These are phyloP conservation scores for Pentalonia nigronervosa DNA, from an alignment of 1,140 invertebrate genomes.

Conservation along the genomic window DNA sequence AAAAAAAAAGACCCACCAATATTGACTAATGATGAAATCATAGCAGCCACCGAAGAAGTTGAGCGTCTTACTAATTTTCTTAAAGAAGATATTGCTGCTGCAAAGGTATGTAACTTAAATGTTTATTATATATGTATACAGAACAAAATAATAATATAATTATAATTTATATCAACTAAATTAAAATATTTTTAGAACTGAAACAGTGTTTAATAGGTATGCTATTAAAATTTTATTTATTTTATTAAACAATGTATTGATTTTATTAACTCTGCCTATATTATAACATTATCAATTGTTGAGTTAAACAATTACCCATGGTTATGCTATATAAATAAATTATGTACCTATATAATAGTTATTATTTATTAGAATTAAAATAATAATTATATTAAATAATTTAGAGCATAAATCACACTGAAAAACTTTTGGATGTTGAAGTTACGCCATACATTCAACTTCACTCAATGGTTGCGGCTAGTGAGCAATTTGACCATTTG, in stretches of 20 bases:
- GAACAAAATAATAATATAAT: slow-evolving; percentile 62
- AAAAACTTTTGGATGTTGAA: slow-evolving; percentile 86
- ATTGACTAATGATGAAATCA: slow-evolving; percentile 82
- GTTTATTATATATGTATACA: not conserved
- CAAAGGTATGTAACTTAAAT: slow-evolving; percentile 66
- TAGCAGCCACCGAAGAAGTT: slow-evolving; percentile 76
- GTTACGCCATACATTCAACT: slow-evolving; percentile 80
- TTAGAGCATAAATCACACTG: slow-evolving; percentile 80
- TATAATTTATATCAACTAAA: not conserved
- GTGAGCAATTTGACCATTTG: slow-evolving; percentile 89
- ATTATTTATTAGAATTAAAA: not conserved
- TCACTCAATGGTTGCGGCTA: slow-evolving; percentile 75
- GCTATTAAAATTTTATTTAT: not conserved
- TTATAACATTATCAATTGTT: not conserved
- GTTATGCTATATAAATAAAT: not conserved
- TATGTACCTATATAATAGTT: not conserved
- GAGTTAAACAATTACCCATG: not conserved
- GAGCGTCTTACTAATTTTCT: slow-evolving; percentile 74
- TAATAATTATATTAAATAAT: not conserved
- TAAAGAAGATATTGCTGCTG: slow-evolving; percentile 76
- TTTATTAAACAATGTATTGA: not conserved
- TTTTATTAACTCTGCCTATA: not conserved
- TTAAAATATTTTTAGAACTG: not conserved
- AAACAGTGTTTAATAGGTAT: not conserved
- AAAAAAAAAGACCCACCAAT: slow-evolving; percentile 86